Base-by-base conservation (phyloP, 2,888 invertebrate genomes). In the Macrophya annulata region DNA sequence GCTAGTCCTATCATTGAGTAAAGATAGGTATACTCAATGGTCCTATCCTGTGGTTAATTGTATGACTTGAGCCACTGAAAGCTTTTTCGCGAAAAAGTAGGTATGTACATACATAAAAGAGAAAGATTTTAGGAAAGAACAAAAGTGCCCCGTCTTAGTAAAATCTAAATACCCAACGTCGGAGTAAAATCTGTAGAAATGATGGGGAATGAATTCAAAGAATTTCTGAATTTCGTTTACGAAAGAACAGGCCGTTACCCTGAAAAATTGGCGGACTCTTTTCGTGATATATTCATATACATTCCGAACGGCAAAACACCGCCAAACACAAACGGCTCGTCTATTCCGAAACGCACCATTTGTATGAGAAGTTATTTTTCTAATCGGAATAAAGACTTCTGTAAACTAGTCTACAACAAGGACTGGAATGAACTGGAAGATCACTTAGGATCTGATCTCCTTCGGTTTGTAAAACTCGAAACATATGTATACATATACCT, bases 281-380 rank as follows among this genome's bases (percentile, higher is more conserved):
- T 77, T 55, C 31, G 55, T 9, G 77, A 77, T 51, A 37, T 77
- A 77, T 77, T 55, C 31, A 77, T 77, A 37, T 77, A 77, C n/a
- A 51, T 77, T 55, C 51, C 51, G 6, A 4, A 15, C 2, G 10
- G 31, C 17, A 77, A 77, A 55, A 55, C n/a, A 55, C 77, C 77
- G 25, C 77, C 77, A 31, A 55, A 17, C 17, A 10, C 37, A 4
- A 43, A 77, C 17, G 3, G 17, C 12, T 5, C 25, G 55, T 51
- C 31, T 17, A 37, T 5, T 55, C 17, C 55, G 9, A 15, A 25
- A 17, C 77, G 51, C 31, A 77, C 77, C 1, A n/a, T 51, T 55
- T 77, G 51, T 17, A 31, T 77, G 10, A 10, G 25, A n/a, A 55
- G 21, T 21, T 77, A 77, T 37, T 55, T 77, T 31, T 8, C 31